A percentile compares a stretch with the other conserved stretches of the same genome.
These are phyloP conservation scores for Rhorus exstirpatorius DNA, from an alignment of 2,888 invertebrate genomes.

Conservation along the genomic window DNA sequence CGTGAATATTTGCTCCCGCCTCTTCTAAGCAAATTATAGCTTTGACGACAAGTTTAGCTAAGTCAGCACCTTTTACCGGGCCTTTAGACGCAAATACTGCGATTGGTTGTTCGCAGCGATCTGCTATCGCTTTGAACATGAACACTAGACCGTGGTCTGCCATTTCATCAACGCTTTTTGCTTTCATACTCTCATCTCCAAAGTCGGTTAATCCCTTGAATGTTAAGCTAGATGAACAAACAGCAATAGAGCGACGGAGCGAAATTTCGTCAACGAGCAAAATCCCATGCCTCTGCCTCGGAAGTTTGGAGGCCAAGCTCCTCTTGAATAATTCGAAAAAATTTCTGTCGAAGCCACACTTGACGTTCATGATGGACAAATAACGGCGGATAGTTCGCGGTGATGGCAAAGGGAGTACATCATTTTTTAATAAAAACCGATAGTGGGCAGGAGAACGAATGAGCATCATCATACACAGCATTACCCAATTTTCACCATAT, in stretches of 20 bases:
- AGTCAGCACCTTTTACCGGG: constrained; percentile 39
- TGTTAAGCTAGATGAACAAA: constrained; percentile 45
- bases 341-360: constrained; percentile 59
- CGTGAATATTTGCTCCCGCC: constrained; percentile 66
- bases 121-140: constrained; percentile 68
- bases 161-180: constrained; percentile 34
- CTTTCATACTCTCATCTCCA: constrained; percentile 26
- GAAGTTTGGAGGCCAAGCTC: constrained; percentile 34
- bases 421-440: background rate
- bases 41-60: constrained; percentile 59
- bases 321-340: constrained; percentile 46
- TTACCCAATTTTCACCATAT: constrained; percentile 1
- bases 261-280: constrained; percentile 62
- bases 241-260: constrained; percentile 40
- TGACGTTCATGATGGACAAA: constrained; percentile 44
- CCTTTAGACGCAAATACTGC: constrained; percentile 62
- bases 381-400: constrained; percentile 18
- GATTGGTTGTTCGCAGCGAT: constrained; percentile 65
- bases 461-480: background rate
- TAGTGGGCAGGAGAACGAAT: constrained; percentile 1
- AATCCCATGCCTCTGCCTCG: constrained; percentile 55
- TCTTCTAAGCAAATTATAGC: constrained; percentile 65
- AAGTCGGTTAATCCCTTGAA: constrained; percentile 49
- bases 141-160: constrained; percentile 62
- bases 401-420: background rate